phyloP scores from a whole-genome alignment of 1,140 invertebrate species.

The Drosophila cardini region DNA sequence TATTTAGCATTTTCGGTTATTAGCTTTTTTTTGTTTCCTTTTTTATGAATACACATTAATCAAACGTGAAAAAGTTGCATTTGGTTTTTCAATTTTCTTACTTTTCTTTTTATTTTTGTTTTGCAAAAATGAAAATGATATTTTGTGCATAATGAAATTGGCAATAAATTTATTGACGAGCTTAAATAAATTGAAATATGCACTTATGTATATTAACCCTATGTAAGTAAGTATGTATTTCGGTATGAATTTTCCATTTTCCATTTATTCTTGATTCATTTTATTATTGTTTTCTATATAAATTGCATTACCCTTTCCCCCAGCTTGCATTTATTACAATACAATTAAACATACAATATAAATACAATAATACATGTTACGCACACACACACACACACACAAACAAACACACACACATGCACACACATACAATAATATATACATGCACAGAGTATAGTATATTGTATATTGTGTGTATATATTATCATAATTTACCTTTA shows the following conservation, averaged over 20 bases:
- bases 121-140: constrained; percentile 64
- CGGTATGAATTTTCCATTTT: constrained; percentile 24
- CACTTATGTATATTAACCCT: constrained; percentile 47
- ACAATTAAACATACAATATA: constrained; percentile 60
- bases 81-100: constrained; percentile 7
- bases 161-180: constrained; percentile 67
- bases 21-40: constrained; percentile 24
- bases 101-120: constrained; percentile 26
- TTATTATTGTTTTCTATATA: constrained; percentile 46
- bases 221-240: constrained; percentile 31
- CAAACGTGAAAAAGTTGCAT: constrained; percentile 54
- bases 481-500: constrained; percentile 80
- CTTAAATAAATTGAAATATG: constrained; percentile 74
- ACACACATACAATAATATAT: constrained; percentile 31
- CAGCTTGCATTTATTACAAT: constrained; percentile 73
- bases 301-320: constrained; percentile 80
- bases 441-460: constrained; percentile 34
- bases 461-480: constrained; percentile 49
- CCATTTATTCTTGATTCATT: constrained; percentile 17
- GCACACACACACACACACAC: constrained; percentile 20
- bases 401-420: constrained; percentile 23
- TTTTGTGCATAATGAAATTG: constrained; percentile 78
- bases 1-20: constrained; percentile 35
- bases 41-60: constrained; percentile 68
- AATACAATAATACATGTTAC: constrained; percentile 57